Conservation (phyloP, 2,888 invertebrate species). For the Limnephilus auricula region DNA sequence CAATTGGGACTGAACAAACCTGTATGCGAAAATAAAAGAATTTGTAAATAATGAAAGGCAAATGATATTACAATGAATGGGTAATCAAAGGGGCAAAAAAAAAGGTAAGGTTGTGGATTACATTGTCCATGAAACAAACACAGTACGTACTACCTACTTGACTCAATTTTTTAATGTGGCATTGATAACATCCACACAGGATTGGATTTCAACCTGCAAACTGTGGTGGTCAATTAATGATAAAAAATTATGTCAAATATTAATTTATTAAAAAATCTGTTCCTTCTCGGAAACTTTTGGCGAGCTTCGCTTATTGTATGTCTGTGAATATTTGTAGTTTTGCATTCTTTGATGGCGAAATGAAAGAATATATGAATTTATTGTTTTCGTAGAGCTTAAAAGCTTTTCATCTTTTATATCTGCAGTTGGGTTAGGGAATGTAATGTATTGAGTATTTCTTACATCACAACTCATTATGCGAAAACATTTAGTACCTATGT, state of each 20-base stretch:
- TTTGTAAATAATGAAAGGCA: constrained; percentile 14
- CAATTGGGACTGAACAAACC: constrained; percentile 50
- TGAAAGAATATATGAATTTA: too few species aligned
- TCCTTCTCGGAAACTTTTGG: neutral
- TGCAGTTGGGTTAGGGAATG: neutral
- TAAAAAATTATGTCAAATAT: neutral
- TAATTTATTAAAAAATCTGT: neutral
- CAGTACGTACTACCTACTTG: neutral
- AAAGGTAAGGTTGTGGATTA: neutral
- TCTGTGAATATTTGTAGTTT: neutral
- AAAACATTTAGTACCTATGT: neutral
- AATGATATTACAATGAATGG: neutral
- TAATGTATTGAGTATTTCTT: neutral
- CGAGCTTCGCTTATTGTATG: neutral
- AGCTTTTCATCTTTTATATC: neutral
- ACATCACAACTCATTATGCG: neutral
- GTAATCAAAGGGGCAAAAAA: neutral
- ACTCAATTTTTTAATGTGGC: too few species aligned
- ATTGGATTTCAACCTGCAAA: too few species aligned
- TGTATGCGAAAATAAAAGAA: constrained; percentile 46
- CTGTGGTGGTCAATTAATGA: too few species aligned
- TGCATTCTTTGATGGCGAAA: too few species aligned
- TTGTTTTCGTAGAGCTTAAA: neutral
- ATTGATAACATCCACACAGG: too few species aligned
- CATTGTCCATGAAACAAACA: neutral